Percentiles rank a stretch among this genome's conserved stretches.
Evolutionary conservation across 2,113 vertebrate genomes (phyloP).

Genomic region (Hystrix cristata): DNA sequence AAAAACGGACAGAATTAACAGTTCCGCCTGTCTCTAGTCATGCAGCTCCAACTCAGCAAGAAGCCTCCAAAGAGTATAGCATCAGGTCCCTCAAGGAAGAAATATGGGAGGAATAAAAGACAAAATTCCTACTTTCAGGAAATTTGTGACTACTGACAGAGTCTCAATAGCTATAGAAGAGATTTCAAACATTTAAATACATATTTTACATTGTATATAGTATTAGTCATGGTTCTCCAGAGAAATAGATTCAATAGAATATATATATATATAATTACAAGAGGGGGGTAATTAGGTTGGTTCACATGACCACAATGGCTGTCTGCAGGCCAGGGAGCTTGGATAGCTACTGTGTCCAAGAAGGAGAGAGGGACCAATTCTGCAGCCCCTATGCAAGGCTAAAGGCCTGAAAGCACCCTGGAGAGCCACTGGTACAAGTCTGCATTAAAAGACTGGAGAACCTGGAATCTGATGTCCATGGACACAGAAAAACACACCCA

Average conservation of each 20-base stretch:
- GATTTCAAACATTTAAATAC: conserved; percentile 48
- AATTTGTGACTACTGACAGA: not conserved
- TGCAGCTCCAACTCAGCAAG: conserved; percentile 42
- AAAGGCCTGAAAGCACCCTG: not conserved
- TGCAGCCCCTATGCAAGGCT: not conserved
- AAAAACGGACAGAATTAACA: conserved; percentile 6
- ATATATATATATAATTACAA: not conserved
- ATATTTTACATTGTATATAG: not conserved
- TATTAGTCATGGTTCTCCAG: not conserved
- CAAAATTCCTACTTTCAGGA: not conserved
- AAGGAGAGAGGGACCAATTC: not conserved
- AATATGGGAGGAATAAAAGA: conserved; percentile 7
- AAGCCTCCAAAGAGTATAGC: not conserved
- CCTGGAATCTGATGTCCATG: not conserved
- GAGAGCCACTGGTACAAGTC: too few species aligned
- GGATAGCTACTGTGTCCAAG: not conserved
- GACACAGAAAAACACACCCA: too few species aligned
- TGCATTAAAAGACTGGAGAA: not conserved
- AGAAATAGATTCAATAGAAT: not conserved
- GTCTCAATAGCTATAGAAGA: not conserved
- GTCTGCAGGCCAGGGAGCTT: not conserved
- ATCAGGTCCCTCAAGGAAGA: not conserved
- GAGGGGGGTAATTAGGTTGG: not conserved
- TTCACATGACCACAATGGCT: not conserved
- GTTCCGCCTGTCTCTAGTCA: not conserved